Conservation (phyloP, 2,113 vertebrate genomes). For the Poeciliopsis turrubarensis region DNA sequence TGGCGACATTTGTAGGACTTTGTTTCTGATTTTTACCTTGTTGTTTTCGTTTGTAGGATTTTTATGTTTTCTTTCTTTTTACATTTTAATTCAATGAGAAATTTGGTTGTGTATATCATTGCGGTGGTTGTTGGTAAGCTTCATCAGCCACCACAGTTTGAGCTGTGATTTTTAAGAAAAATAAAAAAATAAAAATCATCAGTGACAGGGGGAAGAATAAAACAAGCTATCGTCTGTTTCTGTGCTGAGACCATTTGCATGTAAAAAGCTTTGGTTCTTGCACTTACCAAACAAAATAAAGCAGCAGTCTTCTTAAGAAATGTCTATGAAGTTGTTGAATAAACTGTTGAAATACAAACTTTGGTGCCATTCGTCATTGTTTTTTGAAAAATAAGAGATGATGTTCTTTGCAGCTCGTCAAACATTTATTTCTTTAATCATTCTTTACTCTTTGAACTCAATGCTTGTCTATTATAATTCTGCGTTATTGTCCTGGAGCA, state of each 20-base stretch:
- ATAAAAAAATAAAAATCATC: slow-evolving; percentile 69
- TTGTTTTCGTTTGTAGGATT: slow-evolving; percentile 83
- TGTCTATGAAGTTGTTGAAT: slow-evolving; percentile 78
- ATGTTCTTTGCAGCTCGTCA: not conserved
- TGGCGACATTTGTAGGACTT: slow-evolving; percentile 81
- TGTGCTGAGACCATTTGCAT: slow-evolving; percentile 89
- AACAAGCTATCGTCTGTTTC: slow-evolving; percentile 85
- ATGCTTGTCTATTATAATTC: not conserved
- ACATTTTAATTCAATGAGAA: slow-evolving; percentile 84
- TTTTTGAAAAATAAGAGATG: not conserved
- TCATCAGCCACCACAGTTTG: slow-evolving; percentile 89
- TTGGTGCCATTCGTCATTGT: not conserved
- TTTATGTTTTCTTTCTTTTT: slow-evolving; percentile 76
- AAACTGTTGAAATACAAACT: slow-evolving; percentile 70
- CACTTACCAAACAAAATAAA: slow-evolving; percentile 65
- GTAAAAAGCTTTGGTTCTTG: slow-evolving; percentile 80
- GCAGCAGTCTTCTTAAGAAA: slow-evolving; percentile 66
- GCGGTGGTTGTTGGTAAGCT: slow-evolving; percentile 84
- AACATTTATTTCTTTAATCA: not conserved
- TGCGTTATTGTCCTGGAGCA: not conserved
- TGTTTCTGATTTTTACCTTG: slow-evolving; percentile 90
- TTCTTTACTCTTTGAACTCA: not conserved
- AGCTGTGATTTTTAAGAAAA: slow-evolving; percentile 79
- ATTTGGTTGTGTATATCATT: slow-evolving; percentile 81
- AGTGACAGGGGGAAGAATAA: slow-evolving; percentile 81